Percentiles rank a stretch among this genome's conserved stretches.
Evolutionary conservation across 1,140 invertebrate genomes (phyloP).

Genomic region (Hesperophylax magnus): DNA sequence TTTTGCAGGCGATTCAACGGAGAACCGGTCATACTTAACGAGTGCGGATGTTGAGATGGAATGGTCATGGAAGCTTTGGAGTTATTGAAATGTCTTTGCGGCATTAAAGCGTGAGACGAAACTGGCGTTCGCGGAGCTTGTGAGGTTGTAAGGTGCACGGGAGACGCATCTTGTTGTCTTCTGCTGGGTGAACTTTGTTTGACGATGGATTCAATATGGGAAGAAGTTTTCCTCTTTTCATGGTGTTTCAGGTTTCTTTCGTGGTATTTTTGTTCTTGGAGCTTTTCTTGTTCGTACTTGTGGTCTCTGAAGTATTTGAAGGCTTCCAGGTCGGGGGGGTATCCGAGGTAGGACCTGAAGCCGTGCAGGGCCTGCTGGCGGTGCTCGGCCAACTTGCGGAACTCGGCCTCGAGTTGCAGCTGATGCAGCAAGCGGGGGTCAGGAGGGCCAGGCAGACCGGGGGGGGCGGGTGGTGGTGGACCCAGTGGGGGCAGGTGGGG

Average conservation of each 20-base stretch:
- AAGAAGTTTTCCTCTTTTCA: constrained; percentile 39
- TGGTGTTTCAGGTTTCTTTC: constrained; percentile 30
- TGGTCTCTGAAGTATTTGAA: constrained; percentile 68
- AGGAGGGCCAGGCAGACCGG: constrained; percentile 35
- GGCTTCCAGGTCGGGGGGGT: constrained; percentile 63
- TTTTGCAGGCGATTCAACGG: constrained; percentile 91
- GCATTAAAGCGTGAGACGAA: constrained; percentile 18
- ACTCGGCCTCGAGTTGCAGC: constrained; percentile 66
- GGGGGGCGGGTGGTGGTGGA: constrained; percentile 18
- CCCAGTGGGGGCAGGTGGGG: constrained; percentile 25
- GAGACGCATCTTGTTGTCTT: constrained; percentile 31
- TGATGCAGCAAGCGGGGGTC: constrained; percentile 64
- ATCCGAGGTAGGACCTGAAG: constrained; percentile 59
- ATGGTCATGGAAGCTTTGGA: constrained; percentile 63
- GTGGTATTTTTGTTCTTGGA: constrained; percentile 35
- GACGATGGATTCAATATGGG: neutral
- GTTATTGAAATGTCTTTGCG: constrained; percentile 38
- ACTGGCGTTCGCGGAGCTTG: constrained; percentile 20
- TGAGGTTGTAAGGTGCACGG: constrained; percentile 27
- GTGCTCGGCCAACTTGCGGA: constrained; percentile 67
- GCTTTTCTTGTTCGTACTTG: constrained; percentile 46
- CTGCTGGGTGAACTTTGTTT: constrained; percentile 35
- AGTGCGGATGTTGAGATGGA: constrained; percentile 64
- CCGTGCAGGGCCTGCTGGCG: constrained; percentile 52
- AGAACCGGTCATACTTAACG: constrained; percentile 65